These are phyloP conservation scores for Dusona sp. DNA, from an alignment of 2,888 invertebrate genomes.

Conservation along the genomic window DNA sequence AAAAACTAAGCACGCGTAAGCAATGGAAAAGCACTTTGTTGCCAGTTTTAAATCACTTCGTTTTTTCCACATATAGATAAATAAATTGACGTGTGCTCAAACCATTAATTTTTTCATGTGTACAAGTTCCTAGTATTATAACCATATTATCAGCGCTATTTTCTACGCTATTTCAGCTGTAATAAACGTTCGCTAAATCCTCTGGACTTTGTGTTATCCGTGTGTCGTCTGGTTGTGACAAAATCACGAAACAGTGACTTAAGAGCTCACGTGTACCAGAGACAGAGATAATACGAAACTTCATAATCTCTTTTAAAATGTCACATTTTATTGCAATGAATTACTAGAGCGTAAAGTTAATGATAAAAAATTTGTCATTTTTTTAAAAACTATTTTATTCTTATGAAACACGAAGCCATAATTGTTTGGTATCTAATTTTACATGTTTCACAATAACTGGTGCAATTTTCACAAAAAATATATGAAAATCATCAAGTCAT, in stretches of 20 bases:
- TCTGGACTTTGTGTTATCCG: not conserved
- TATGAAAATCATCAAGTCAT: not conserved
- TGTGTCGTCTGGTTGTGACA: not conserved
- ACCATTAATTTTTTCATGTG: not conserved
- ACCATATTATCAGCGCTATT: not conserved
- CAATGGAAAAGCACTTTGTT: not conserved
- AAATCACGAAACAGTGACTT: constrained; percentile 3
- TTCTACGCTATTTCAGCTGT: not conserved
- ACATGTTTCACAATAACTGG: too few relatives aligned
- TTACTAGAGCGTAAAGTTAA: not conserved
- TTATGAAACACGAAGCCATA: not conserved
- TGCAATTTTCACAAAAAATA: not conserved
- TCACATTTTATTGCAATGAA: not conserved
- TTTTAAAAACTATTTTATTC: not conserved
- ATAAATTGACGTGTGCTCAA: not conserved
- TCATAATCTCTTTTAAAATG: not conserved
- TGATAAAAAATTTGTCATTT: not conserved
- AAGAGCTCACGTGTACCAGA: not conserved
- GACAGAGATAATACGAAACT: not conserved
- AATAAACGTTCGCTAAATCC: not conserved
- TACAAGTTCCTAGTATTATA: not conserved
- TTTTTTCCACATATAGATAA: not conserved
- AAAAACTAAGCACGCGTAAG: not conserved
- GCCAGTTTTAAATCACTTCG: not conserved
- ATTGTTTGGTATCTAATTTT: too few relatives aligned